phyloP scores from a whole-genome alignment of 2,797 vertebrate species.

The Acipenser ruthenus region DNA sequence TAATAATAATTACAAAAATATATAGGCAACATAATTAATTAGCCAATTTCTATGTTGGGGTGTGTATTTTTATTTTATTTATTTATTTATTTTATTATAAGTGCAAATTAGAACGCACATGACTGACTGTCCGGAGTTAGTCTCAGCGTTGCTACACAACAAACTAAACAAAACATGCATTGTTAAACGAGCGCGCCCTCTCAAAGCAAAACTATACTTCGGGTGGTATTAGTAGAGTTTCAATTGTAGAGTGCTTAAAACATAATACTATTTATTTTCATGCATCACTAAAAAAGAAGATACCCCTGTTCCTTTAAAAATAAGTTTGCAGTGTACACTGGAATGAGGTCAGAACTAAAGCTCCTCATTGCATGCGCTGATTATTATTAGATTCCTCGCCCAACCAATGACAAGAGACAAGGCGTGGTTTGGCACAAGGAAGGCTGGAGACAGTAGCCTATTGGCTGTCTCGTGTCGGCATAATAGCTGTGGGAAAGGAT shows the following conservation, averaged over 20 bases:
- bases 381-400: conserved; percentile 88
- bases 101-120: too few relatives aligned
- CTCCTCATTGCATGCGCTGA: conserved; percentile 95
- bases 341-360: conserved; percentile 98
- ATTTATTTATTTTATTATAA: too few relatives aligned
- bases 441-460: conserved; percentile 82
- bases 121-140: too few relatives aligned
- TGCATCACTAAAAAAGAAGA: conserved; percentile 46
- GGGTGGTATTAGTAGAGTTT: conserved; percentile 5
- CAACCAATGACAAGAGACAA: conserved; percentile 64
- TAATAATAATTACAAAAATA: too few relatives aligned
- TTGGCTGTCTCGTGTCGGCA: conserved; percentile 73
- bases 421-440: conserved; percentile 72
- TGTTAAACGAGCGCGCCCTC: too few relatives aligned
- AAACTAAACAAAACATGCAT: too few relatives aligned
- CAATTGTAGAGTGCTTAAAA: conserved; percentile 14
- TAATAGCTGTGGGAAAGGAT: conserved; percentile 76
- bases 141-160: too few relatives aligned
- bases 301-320: conserved; percentile 72
- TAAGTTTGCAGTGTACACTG: conserved; percentile 21
- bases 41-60: too few relatives aligned
- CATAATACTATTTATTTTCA: conserved; percentile 25
- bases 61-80: too few relatives aligned
- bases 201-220: too few relatives aligned
- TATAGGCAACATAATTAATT: too few relatives aligned